Conservation (phyloP, 2,797 vertebrate species). For the Morelia viridis region DNA sequence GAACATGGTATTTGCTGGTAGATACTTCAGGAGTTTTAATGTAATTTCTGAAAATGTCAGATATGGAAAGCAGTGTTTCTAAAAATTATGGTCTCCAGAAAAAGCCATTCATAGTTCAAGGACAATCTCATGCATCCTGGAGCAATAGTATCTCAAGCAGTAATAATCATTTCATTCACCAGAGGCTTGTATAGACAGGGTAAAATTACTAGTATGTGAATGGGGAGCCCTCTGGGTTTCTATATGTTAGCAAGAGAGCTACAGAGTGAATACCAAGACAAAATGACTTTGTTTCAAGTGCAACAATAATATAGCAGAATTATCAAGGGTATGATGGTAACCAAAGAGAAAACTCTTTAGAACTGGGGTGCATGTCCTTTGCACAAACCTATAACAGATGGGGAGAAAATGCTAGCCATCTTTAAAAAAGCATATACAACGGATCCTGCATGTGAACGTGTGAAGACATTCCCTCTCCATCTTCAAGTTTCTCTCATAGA, state of each 20-base stretch:
- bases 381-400: neutral
- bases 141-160: neutral
- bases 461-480: neutral
- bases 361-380: neutral
- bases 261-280: neutral
- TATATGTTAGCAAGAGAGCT: neutral
- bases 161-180: neutral
- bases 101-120: neutral
- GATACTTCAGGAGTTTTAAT: neutral
- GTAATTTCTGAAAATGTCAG: conserved; percentile 11
- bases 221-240: conserved; percentile 2
- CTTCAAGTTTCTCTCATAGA: neutral
- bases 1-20: neutral
- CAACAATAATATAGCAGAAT: neutral
- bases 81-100: conserved; percentile 9
- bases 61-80: neutral
- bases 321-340: neutral
- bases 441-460: neutral
- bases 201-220: neutral
- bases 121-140: neutral
- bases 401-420: neutral
- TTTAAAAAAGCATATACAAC: neutral
- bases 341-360: neutral
- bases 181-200: neutral
- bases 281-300: neutral